These are phyloP conservation scores for Ectobius pallidus DNA, from an alignment of 2,888 invertebrate species.

Conservation along the genomic window DNA sequence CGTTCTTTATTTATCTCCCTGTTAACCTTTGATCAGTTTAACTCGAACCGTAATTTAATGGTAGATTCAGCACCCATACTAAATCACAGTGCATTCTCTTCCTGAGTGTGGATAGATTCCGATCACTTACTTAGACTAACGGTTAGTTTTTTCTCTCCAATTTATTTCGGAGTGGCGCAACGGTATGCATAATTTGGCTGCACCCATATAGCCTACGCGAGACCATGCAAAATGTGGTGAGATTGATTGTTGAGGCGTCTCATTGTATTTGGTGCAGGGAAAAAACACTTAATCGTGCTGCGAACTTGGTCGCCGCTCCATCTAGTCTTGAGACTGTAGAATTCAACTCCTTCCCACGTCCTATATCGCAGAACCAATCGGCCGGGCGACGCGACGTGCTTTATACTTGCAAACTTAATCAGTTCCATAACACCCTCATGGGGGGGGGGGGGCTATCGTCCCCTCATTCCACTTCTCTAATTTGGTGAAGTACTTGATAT, in stretches of 20 bases:
- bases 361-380: slow-evolving; percentile 33
- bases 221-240: slow-evolving; percentile 14
- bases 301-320: slow-evolving; percentile 15
- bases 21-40: too few species aligned
- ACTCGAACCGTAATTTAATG: too few species aligned
- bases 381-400: slow-evolving; percentile 12
- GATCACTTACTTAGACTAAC: too few species aligned
- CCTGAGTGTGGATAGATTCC: too few species aligned
- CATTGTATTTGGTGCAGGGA: neutral
- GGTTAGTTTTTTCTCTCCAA: too few species aligned
- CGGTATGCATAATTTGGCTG: too few species aligned
- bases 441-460: neutral
- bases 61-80: too few species aligned
- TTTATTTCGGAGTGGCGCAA: too few species aligned
- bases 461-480: neutral
- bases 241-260: slow-evolving; percentile 13
- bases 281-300: neutral
- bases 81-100: too few species aligned
- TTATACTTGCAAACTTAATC: slow-evolving; percentile 10
- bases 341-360: slow-evolving; percentile 34
- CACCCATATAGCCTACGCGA: slow-evolving; percentile 18
- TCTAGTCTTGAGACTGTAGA: slow-evolving; percentile 36
- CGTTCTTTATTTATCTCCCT: too few species aligned
- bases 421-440: neutral
- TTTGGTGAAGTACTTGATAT: neutral